Evolutionary conservation across 2,888 invertebrate genomes (phyloP).

Genomic region (Hypomecis atomaria): DNA sequence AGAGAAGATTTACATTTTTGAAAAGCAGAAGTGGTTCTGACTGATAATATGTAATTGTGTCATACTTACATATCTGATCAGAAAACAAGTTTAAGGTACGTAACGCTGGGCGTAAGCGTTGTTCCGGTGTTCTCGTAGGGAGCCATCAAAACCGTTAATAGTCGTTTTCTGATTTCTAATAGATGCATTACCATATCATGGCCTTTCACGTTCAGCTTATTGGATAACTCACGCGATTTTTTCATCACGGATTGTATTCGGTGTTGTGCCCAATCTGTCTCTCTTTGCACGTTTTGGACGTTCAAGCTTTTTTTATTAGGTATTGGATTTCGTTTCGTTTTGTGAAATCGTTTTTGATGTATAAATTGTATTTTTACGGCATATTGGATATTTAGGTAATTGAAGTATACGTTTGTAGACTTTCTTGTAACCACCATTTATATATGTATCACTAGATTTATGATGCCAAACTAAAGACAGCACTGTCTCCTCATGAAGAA

Average conservation of each 20-base stretch:
- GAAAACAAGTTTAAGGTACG: slow-evolving; percentile 43
- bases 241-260: slow-evolving; percentile 21
- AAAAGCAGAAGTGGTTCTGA: slow-evolving; percentile 36
- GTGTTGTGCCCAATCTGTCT: slow-evolving; percentile 24
- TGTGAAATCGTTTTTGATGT: background rate
- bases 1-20: slow-evolving; percentile 41
- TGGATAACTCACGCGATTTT: slow-evolving; percentile 67
- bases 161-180: slow-evolving; percentile 72
- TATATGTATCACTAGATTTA: no score
- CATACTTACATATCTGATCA: slow-evolving; percentile 45
- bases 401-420: background rate
- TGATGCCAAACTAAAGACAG: no score
- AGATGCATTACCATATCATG: slow-evolving; percentile 73
- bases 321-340: slow-evolving; percentile 9
- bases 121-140: slow-evolving; percentile 51
- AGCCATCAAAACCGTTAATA: slow-evolving; percentile 54
- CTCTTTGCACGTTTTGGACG: slow-evolving; percentile 10
- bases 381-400: background rate
- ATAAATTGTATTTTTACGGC: background rate
- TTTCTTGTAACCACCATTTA: no score
- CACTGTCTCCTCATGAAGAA: no score
- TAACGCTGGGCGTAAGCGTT: slow-evolving; percentile 44
- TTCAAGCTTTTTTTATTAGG: slow-evolving; percentile 3
- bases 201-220: slow-evolving; percentile 73
- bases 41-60: slow-evolving; percentile 39